phyloP scores from a whole-genome alignment of 2,797 vertebrate species.

The Pteronotus mesoamericanus region DNA sequence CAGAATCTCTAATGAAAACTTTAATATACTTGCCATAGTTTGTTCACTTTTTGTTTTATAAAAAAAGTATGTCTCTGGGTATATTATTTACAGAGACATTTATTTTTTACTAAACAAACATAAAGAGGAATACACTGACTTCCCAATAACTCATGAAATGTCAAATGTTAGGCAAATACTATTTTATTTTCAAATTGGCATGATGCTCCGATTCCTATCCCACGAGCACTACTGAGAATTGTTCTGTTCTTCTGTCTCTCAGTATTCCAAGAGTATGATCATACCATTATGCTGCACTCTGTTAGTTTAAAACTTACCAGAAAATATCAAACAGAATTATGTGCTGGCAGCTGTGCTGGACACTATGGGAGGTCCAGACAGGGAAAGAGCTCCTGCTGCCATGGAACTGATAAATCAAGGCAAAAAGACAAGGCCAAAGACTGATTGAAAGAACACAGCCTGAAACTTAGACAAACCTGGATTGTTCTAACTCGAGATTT shows the following conservation, averaged over 20 bases:
- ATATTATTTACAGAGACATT: not conserved
- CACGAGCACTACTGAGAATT: not conserved
- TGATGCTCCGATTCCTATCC: not conserved
- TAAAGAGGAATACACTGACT: not conserved
- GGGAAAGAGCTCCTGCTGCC: not conserved
- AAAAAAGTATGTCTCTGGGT: not conserved
- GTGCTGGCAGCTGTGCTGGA: not conserved
- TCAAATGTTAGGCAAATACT: not conserved
- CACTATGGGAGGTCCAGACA: not conserved
- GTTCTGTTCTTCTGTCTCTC: not conserved
- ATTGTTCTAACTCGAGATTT: not conserved
- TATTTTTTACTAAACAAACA: not conserved
- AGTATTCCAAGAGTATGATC: not conserved
- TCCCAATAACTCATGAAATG: not conserved
- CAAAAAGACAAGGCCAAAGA: not conserved
- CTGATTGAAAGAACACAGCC: not conserved
- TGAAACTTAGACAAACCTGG: not conserved
- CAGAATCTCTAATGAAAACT: not conserved
- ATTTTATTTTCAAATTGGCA: not conserved
- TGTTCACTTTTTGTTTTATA: not conserved
- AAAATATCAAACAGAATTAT: not conserved
- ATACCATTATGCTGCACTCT: not conserved
- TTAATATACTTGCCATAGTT: not conserved
- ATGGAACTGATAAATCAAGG: not conserved
- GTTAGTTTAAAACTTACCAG: not conserved